A percentile compares a stretch with the other conserved stretches of the same genome.
Evolutionary conservation across 2,888 invertebrate species (phyloP).

Genomic region (Noctua janthe): DNA sequence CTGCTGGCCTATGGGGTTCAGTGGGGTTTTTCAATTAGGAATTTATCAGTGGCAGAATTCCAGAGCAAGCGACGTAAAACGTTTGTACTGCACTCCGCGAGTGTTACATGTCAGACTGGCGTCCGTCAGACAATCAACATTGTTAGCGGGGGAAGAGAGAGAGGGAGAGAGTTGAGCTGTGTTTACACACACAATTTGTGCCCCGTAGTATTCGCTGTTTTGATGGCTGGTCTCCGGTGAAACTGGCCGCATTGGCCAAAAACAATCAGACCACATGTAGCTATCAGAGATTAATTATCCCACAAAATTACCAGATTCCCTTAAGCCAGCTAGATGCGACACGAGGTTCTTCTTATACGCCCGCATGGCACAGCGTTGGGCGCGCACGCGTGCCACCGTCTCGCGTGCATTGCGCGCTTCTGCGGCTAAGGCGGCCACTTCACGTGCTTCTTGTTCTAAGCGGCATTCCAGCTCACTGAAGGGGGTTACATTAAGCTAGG

Average conservation of each 20-base stretch:
- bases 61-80: no score
- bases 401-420: conserved; percentile 85
- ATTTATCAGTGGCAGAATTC: background rate
- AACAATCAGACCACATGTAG: background rate
- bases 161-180: background rate
- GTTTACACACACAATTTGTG: background rate
- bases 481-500: background rate
- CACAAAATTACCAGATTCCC: conserved; percentile 78
- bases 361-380: conserved; percentile 81
- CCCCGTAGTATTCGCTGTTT: background rate
- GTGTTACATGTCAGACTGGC: background rate
- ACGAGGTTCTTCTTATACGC: conserved; percentile 75
- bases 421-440: conserved; percentile 82
- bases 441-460: conserved; percentile 82
- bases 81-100: no score
- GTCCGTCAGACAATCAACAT: background rate
- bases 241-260: background rate
- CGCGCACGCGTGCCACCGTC: conserved; percentile 77
- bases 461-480: conserved; percentile 82
- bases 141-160: background rate
- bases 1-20: background rate
- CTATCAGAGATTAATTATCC: background rate
- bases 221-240: background rate
- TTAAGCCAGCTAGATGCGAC: conserved; percentile 75
- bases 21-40: background rate